A percentile compares a stretch with the other conserved stretches of the same genome.
phyloP scores from a whole-genome alignment of 1,140 invertebrate genomes.

The Battus philenor region DNA sequence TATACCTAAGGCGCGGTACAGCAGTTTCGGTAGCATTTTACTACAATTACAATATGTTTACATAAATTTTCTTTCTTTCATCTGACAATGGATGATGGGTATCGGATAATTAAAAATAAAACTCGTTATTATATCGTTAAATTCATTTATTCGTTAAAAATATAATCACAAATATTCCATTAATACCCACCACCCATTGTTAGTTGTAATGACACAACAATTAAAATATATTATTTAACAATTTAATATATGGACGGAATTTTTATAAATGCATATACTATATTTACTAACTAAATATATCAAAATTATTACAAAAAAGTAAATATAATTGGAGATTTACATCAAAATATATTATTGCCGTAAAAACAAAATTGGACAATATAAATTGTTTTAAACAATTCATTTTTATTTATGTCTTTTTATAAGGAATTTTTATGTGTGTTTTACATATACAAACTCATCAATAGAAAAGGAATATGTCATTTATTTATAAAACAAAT shows the following conservation, averaged over 20 bases:
- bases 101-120: conserved; percentile 38
- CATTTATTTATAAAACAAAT: no score
- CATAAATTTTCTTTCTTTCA: no score
- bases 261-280: background rate
- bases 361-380: background rate
- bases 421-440: no score
- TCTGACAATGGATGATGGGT: conserved; percentile 42
- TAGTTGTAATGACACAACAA: conserved; percentile 10
- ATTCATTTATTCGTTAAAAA: conserved; percentile 36
- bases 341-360: background rate
- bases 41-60: no score
- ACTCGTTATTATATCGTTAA: conserved; percentile 26
- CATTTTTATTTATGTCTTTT: no score
- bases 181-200: conserved; percentile 50
- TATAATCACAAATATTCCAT: conserved; percentile 21
- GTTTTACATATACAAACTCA: no score
- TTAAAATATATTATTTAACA: background rate
- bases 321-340: background rate
- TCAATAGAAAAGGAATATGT: no score
- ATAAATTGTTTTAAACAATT: background rate
- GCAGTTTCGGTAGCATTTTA: no score
- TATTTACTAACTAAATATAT: background rate
- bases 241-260: background rate
- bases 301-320: background rate
- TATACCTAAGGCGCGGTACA: no score